Conservation (phyloP, 2,113 vertebrate genomes). For the Psettodes erumei region DNA sequence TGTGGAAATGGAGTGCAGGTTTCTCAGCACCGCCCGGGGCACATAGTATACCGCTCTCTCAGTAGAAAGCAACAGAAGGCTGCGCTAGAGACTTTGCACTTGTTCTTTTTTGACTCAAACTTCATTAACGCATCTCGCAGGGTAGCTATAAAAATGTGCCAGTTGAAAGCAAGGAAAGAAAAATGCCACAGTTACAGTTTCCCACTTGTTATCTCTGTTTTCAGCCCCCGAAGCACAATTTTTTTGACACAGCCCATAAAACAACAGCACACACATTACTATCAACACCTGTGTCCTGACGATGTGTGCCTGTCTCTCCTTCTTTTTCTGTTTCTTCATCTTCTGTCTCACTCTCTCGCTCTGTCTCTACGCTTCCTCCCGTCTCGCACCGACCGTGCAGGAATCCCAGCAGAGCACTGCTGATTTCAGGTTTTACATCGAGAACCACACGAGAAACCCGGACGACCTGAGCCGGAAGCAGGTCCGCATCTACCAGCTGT, state of each 20-base stretch:
- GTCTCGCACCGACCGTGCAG: conserved; percentile 61
- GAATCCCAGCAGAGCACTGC: conserved; percentile 84
- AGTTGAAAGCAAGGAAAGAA: conserved; percentile 42
- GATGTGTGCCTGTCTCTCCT: conserved; percentile 32
- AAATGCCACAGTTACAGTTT: conserved; percentile 54
- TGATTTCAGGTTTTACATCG: conserved; percentile 85
- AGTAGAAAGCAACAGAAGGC: conserved; percentile 35
- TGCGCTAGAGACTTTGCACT: conserved; percentile 35
- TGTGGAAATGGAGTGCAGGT: conserved; percentile 80
- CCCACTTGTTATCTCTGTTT: conserved; percentile 53
- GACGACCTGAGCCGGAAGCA: conserved; percentile 86
- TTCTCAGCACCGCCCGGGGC: conserved; percentile 74
- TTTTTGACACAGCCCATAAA: conserved; percentile 65
- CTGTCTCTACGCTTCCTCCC: conserved; percentile 5
- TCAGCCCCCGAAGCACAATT: conserved; percentile 41
- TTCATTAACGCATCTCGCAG: conserved; percentile 59
- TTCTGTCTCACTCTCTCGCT: conserved; percentile 11
- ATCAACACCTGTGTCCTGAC: conserved; percentile 64
- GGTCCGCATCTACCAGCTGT: conserved; percentile 86
- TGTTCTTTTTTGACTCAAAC: conserved; percentile 51
- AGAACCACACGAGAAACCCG: conserved; percentile 84
- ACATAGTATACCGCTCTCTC: conserved; percentile 57
- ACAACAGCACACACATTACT: conserved; percentile 51
- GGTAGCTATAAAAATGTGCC: conserved; percentile 48
- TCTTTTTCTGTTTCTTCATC: conserved; percentile 23